Evolutionary conservation across 2,113 vertebrate genomes (phyloP), one percentile per base, ranked within the genome.

Genomic region (Vimba vimba): DNA sequence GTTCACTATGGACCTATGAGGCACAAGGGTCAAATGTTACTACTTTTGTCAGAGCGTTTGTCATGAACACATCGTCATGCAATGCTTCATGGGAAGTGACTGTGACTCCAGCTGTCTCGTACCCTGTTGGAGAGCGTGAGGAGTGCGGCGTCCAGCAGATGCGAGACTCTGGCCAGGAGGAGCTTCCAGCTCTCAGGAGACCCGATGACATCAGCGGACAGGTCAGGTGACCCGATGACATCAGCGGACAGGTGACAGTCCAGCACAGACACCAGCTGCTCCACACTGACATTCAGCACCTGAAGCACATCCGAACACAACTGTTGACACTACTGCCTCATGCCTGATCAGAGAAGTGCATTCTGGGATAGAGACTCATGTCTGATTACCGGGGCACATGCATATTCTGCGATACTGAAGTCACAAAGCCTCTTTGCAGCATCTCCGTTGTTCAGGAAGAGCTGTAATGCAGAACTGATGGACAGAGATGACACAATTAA

Each of bases 321-420:
- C 69, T 43, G 69, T 73, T 73, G 11, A 43, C 36, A 71, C 6
- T 27, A 15, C 21, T 9, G 4, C 25, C 50, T 30, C 76, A 33
- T 4, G 9, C 9, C 39, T 27, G 23, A 25, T 12, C 25, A 66
- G 13, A 36, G 21, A 30, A 25, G n/a, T 30, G 83, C 73, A 74
- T 85, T 43, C 55, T 71, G 27, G 64, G 6, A 68, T 4, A 17
- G 11, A 23, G n/a, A 30, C 12, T 21, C 30, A 11, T 79, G 2
- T 68, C 17, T 52, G 27, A 69, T 82, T 90, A 95, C 94, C n/a
- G 89, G 83, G 4, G 90, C 88, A 82, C 95, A 95, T 0, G 94
- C 92, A 0, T 93, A 87, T 45, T 93, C 50, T 84, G 90, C 47
- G 0, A 93, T 4, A 3, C 82, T 15, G 60, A 93, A 94, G 80